Base-by-base conservation (phyloP, 2,888 invertebrate genomes). In the Temnothorax rugatulus region DNA sequence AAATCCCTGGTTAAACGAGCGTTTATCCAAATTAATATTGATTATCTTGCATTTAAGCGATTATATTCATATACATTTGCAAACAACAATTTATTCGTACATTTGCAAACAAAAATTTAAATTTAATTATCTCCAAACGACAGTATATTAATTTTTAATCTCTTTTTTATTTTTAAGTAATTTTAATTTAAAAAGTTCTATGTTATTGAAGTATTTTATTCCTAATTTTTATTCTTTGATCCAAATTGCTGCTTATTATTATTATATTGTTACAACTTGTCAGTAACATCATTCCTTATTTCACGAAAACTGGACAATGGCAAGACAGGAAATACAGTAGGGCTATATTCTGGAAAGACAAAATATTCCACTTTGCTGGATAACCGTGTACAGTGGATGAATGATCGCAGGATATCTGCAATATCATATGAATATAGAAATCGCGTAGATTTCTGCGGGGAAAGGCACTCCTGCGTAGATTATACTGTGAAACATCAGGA, bases 401-500 rank as follows among this genome's bases (percentile, higher is more conserved):
- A 81, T 88, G 88, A 86, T 88, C 87, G 82, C 64, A 84, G 82
- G 79, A 88, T 86, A 88, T 88, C 79, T 66, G 68, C 83, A 83
- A 86, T 88, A 84, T 85, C 86, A 83, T 47, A 47, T 77, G 73
- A 71, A 85, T 88, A 84, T 88, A 84, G 83, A 84, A 88, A 84
- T 86, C 0, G 7, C 87, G 63, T 34, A 79, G 68, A 84, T 82
- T 82, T 18, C 84, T 61, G 75, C 59, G 21, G 25, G 7, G 1
- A 83, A 84, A 54, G 18, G 61, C 81, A 64, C 38, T 66, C 63
- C 50, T 76, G 38, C 73, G 44, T 34, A 68, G 63, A 85, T 77
- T 66, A 79, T 34, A 34, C 64, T 75, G 34, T 73, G 64, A 82
- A 86, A 83, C 82, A 83, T 52, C 76, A 57, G 84, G 82, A 86